Conservation (phyloP, 2,888 invertebrate species). For the Electrophaes corylata region DNA sequence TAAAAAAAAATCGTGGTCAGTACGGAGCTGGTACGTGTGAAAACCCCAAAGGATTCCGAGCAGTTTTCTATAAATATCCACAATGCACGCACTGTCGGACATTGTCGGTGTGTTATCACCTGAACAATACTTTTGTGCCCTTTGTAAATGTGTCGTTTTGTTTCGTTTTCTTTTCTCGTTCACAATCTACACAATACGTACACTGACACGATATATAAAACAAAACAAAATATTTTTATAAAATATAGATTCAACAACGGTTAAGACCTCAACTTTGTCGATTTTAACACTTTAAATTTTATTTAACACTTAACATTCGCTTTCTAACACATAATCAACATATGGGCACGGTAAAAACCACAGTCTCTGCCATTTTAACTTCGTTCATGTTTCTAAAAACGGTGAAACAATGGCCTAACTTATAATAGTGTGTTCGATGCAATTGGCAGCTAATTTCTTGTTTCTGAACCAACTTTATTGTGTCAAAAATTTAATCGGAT, state of each 20-base stretch:
- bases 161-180: conserved; percentile 14
- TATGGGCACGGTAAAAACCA: not conserved
- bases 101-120: conserved; percentile 26
- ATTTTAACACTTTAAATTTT: too few relatives aligned
- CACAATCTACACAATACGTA: conserved; percentile 11
- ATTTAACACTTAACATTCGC: not conserved
- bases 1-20: not conserved
- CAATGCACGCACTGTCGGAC: conserved; percentile 24
- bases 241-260: too few relatives aligned
- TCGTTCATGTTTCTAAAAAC: conserved; percentile 63
- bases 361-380: conserved; percentile 4
- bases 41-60: conserved; percentile 1
- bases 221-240: not conserved
- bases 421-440: conserved; percentile 81
- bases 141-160: conserved; percentile 24
- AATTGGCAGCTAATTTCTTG: conserved; percentile 82
- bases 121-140: conserved; percentile 18
- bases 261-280: too few relatives aligned
- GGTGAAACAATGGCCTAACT: conserved; percentile 76
- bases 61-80: conserved; percentile 22
- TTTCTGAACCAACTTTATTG: conserved; percentile 64
- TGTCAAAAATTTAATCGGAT: conserved; percentile 68
- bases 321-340: too few relatives aligned
- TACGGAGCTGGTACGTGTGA: not conserved
- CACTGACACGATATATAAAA: not conserved